Evolutionary conservation across 2,113 vertebrate species (phyloP), one percentile per base, ranked within the genome.

Genomic region (Sinocyclocheilus grahami): DNA sequence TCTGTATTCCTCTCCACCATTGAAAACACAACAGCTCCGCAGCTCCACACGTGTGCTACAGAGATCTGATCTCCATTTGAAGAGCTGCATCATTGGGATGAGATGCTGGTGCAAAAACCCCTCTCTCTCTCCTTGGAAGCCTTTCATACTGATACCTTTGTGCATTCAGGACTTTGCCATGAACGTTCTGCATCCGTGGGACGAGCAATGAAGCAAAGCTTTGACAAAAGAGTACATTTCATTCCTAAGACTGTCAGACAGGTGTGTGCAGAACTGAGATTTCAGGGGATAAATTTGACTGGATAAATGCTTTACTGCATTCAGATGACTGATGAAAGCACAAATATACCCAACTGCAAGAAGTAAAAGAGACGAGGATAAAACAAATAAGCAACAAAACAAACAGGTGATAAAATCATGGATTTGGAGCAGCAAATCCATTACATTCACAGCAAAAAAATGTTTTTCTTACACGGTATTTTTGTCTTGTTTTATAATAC

Each of bases 181-280:
- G 71, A 69, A 82, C 33, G 9, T 42, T 51, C 76, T 82, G 55
- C 42, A 77, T 46, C 14, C 6, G 24, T 63, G 82, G 82, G 37
- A 18, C 0, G 30, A 58, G 27, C 63, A 33, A 65, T 58, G 48
- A 79, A 27, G 65, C 7, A 78, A 39, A 11, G 51, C 30, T 58
- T 51, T 87, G 75, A 87, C 86, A 51, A 46, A 84, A 46, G 18
- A 72, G 82, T 4, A 84, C 58, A 83, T 58, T 24, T 79, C 39
- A 71, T 60, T 79, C 63, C 55, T 58, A 48, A 75, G 16, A 24
- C 71, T 69, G 69, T 55, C 83, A 85, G 42, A 22, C 69, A 67
- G 83, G 46, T 53, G 39, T 30, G 24, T 81, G 78, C 78, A 67
- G 58, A 48, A 24, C 79, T 60, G 63, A 33, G 48, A 48, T 81